Conservation (phyloP, 2,888 invertebrate species). For the Aromia moschata region DNA sequence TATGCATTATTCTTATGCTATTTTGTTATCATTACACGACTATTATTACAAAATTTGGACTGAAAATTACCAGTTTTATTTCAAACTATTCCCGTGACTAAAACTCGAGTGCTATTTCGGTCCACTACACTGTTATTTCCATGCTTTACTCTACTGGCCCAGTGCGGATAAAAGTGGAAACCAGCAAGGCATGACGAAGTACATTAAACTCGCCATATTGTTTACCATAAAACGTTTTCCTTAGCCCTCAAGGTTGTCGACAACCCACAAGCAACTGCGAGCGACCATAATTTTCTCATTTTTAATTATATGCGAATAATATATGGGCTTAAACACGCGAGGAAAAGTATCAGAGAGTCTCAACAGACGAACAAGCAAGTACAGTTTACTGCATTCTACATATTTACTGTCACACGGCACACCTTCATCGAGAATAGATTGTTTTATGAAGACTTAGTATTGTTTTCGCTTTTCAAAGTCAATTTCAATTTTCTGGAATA, state of each 20-base stretch:
- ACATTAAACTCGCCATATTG: constrained; percentile 43
- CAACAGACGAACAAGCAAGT: constrained; percentile 9
- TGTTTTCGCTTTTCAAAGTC: too few relatives aligned
- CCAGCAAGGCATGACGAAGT: constrained; percentile 39
- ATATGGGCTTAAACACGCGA: not conserved
- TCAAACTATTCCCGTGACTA: not conserved
- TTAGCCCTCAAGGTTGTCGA: constrained; percentile 39
- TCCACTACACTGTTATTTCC: constrained; percentile 7
- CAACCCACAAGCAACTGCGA: constrained; percentile 28
- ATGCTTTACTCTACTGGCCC: constrained; percentile 40
- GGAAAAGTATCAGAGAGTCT: not conserved
- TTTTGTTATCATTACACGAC: too few relatives aligned
- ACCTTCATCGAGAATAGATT: not conserved
- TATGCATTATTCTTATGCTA: too few relatives aligned
- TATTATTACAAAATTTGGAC: too few relatives aligned
- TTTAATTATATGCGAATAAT: not conserved
- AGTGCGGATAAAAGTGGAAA: constrained; percentile 36
- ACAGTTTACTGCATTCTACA: constrained; percentile 9
- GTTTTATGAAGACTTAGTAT: too few relatives aligned
- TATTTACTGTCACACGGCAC: constrained; percentile 5
- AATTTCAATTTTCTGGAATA: too few relatives aligned
- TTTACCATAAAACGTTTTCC: constrained; percentile 41
- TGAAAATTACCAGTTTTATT: too few relatives aligned
- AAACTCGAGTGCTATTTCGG: constrained; percentile 8
- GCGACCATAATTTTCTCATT: constrained; percentile 20